These are phyloP conservation scores for Potamilus streckersoni DNA, from an alignment of 1,140 invertebrate genomes.

Conservation along the genomic window DNA sequence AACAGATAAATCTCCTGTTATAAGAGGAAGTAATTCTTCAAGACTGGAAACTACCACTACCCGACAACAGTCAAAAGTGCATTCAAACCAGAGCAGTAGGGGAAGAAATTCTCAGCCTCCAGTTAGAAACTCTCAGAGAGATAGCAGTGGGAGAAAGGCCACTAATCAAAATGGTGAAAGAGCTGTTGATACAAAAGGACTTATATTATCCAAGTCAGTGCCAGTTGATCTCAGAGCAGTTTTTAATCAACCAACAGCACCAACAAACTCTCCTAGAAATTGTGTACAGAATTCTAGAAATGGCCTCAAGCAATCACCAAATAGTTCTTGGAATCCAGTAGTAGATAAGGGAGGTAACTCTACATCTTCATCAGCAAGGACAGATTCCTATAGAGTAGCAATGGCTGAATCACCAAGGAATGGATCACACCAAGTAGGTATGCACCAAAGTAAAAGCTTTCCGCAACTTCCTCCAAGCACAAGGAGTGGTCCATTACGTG, in stretches of 20 bases:
- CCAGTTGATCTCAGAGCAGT: conserved; percentile 25
- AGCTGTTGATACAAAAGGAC: conserved; percentile 1
- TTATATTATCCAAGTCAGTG: conserved; percentile 3
- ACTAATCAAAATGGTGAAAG: conserved; percentile 16
- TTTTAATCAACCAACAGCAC: conserved; percentile 6
- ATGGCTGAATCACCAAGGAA: conserved; percentile 29
- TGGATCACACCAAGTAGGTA: conserved; percentile 39
- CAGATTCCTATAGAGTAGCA: conserved; percentile 57
- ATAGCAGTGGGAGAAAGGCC: conserved; percentile 16
- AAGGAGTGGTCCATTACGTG: conserved; percentile 29
- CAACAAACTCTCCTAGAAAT: not conserved
- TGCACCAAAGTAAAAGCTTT: conserved; percentile 40
- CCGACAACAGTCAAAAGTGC: conserved; percentile 9
- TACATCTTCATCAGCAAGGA: conserved; percentile 15
- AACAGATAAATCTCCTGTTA: conserved; percentile 6
- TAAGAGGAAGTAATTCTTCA: not conserved
- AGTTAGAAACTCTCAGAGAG: conserved; percentile 2
- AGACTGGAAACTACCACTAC: not conserved
- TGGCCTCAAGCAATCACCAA: conserved; percentile 11
- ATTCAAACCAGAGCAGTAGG: conserved; percentile 17
- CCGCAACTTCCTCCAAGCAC: conserved; percentile 33
- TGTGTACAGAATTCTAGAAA: conserved; percentile 24
- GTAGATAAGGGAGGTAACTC: not conserved
- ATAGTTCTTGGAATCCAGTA: conserved; percentile 3
- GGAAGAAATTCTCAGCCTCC: conserved; percentile 4